Base-by-base conservation (phyloP, 2,888 invertebrate genomes). In the Sturmia bella region DNA sequence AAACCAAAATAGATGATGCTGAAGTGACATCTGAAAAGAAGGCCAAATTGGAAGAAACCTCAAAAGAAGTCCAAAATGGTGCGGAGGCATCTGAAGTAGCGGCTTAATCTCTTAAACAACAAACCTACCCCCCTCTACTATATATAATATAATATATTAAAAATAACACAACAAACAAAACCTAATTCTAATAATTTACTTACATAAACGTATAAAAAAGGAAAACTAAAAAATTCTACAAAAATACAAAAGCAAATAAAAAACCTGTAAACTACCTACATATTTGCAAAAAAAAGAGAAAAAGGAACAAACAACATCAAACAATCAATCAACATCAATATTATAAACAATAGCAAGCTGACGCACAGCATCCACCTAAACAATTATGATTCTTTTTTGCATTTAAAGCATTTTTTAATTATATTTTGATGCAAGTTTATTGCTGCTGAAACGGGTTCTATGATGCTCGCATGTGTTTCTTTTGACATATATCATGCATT, bases 81-180 rank as follows among this genome's bases (percentile, higher is more conserved):
- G 89, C 90, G 84, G 91, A 91, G 84, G 88, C 90, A 85, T 88
- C 90, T 86, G 91, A 91, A 87, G 90, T 90, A 87, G 91, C 90
- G 87, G 91, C 91, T 88, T 91, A 91, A 91, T 85, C 84, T 87
- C 84, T 77, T 73, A 77, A 81, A 76, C 81, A 82, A 82, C 77
- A 82, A 32, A 82, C 77, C 78, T 78, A 78, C 74, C 82, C 82
- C 74, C 82, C 82, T 66, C 78, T 82, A 82, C 81, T 81, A 82
- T 78, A 82, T 82, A 82, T 78, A 78, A 74, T 82, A 82, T 32
- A 4, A 27, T 77, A 77, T 78, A 78, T 78, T 82, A 78, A 80
- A 72, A 73, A 82, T 74, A 77, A 82, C 73, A 80, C 80, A 76
- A 77, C 61, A 69, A 80, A 64, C 72, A 74, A 81, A 80, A 78